These are phyloP conservation scores for Grus americana DNA, from an alignment of 2,113 vertebrate genomes.

Conservation along the genomic window DNA sequence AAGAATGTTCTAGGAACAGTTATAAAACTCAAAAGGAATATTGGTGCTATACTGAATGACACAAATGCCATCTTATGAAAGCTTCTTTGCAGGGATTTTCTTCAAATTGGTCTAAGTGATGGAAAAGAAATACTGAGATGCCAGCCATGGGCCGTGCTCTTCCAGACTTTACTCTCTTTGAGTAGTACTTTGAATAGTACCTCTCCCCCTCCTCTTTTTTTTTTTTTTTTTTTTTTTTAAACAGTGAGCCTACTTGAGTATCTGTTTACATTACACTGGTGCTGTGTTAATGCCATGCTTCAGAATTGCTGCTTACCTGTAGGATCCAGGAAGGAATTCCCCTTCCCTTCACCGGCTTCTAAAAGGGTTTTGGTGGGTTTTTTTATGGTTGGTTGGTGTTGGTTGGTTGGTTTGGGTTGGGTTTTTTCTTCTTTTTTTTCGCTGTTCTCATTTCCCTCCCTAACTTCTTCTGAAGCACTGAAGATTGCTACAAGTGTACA, in stretches of 20 bases:
- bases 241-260: neutral
- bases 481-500: neutral
- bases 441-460: neutral
- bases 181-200: constrained; percentile 20
- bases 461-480: neutral
- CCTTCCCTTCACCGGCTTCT: neutral
- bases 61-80: constrained; percentile 44
- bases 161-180: constrained; percentile 33
- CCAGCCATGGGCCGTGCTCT: constrained; percentile 12
- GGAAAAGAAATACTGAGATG: constrained; percentile 51
- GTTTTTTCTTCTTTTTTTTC: neutral
- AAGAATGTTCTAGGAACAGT: constrained; percentile 58
- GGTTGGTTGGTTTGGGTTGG: neutral
- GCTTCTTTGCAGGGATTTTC: constrained; percentile 63
- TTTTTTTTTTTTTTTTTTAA: neutral
- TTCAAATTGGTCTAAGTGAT: constrained; percentile 33
- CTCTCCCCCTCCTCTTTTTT: neutral
- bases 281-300: neutral
- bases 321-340: neutral
- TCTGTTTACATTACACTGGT: constrained; percentile 33
- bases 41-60: constrained; percentile 55
- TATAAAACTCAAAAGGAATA: constrained; percentile 64
- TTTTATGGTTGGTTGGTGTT: neutral
- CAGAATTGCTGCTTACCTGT: neutral
- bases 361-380: neutral